Base-by-base conservation (phyloP, 2,888 invertebrate genomes). In the Leptodirus hochenwartii region DNA sequence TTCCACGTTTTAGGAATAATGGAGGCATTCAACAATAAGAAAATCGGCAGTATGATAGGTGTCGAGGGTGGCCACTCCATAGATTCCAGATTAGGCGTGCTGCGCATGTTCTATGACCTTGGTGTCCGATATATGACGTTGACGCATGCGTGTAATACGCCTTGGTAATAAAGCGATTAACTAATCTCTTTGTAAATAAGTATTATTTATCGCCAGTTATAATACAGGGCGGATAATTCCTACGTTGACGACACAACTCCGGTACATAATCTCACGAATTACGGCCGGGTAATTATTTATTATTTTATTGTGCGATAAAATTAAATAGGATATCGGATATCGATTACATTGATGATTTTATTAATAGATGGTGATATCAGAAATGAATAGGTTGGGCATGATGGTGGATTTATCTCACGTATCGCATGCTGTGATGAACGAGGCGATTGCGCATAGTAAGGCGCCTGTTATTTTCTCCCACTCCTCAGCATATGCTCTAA, bases 331-430 rank as follows among this genome's bases (percentile, higher is more conserved):
- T n/a, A n/a, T n/a, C n/a, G n/a, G n/a, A n/a, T n/a, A n/a, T n/a
- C n/a, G n/a, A n/a, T n/a, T n/a, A n/a, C n/a, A n/a, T n/a, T n/a
- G n/a, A n/a, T n/a, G n/a, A n/a, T n/a, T n/a, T n/a, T n/a, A n/a
- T n/a, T 41, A 40, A 31, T 46, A 67, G 65, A 47, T 47, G 36
- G 56, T 70, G 15, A 56, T 71, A 5, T 43, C 45, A 24, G 71
- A 71, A 52, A 70, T 71, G 69, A 71, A 71, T 46, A 57, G 69
- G 22, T 46, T 72, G 16, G 71, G 71, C 15, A 71, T 71, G 64
- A 48, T 71, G 45, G 59, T 71, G 5, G 71, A 71, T 44, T 45
- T 66, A 30, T 59, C 64, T 1, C 66, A 71, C 44, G 67, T 67
- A 2, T 64, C 66, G 2, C 56, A 59, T 34, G 54, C 56, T 31